Evolutionary conservation across 2,888 invertebrate genomes (phyloP).

Genomic region (Oligia strigilis): DNA sequence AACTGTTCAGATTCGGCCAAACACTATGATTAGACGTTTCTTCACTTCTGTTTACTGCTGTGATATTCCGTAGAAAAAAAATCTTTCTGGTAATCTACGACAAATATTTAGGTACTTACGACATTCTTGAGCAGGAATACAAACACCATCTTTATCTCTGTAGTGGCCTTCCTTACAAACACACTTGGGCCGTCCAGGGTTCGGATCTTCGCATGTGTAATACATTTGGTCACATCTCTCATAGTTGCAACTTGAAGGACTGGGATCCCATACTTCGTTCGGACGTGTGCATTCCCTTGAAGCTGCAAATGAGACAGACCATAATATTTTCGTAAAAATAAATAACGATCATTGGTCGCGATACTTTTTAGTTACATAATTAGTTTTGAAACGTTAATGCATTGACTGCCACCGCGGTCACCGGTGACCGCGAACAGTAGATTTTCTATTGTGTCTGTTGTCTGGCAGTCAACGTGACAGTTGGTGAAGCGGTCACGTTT

Average conservation of each 20-base stretch:
- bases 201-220: slow-evolving; percentile 36
- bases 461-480: neutral
- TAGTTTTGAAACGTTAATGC: neutral
- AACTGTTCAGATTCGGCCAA: neutral
- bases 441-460: too few species aligned
- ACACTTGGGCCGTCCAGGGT: slow-evolving; percentile 65
- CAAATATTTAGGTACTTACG: slow-evolving; percentile 61
- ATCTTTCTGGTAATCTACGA: neutral
- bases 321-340: neutral
- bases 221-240: slow-evolving; percentile 68
- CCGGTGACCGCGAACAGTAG: too few species aligned
- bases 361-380: neutral
- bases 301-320: slow-evolving; percentile 58
- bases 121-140: slow-evolving; percentile 66
- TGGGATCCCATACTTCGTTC: slow-evolving; percentile 71
- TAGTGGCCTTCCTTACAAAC: slow-evolving; percentile 56
- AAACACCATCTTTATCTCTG: slow-evolving; percentile 58
- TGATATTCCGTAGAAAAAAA: too few species aligned
- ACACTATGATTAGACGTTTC: too few species aligned
- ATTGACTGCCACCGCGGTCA: too few species aligned
- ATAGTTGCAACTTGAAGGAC: slow-evolving; percentile 67
- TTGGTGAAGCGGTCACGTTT: too few species aligned
- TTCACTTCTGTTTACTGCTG: neutral
- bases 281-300: slow-evolving; percentile 70
- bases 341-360: too few species aligned